Evolutionary conservation across 2,113 vertebrate species (phyloP), one percentile per base, ranked within the genome.

Genomic region (Melanostigma gelatinosum): DNA sequence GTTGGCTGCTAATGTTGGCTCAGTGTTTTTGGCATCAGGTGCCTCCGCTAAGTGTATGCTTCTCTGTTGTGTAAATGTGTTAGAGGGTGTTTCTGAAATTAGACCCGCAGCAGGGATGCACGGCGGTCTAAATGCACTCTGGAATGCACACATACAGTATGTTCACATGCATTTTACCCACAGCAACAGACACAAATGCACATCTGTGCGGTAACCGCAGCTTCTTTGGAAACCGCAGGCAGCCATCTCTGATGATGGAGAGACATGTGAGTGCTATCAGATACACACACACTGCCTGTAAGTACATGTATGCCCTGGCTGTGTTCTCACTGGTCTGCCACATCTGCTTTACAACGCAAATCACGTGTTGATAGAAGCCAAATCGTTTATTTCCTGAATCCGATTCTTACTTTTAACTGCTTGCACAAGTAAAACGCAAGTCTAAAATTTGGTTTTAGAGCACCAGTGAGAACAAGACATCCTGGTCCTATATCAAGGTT

Each of bases 21-120:
- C 79, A 48, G 75, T 85, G 85, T 88, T 88, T 83, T 76, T 81
- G 85, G 75, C 90, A 77, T 93, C 89, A 84, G 86, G 86, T 92
- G 91, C 77, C 83, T 8, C 32, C 16, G 69, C 69, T 85, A 86
- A 89, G 84, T 82, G 79, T 85, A 13, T 10, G 42, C 61, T 75
- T 65, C 40, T 68, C 69, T 27, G 18, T 68, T 46, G 73, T 76
- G 57, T 79, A 84, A 90, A 89, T 75, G 76, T 75, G 78, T 88
- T 87, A 69, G 77, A n/a, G 48, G 48, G 55, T 80, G 87, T 77
- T 79, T 87, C 66, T 77, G 87, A 88, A 93, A 91, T 77, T 61
- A 75, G 82, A 91, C 20, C 89, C 83, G 70, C 82, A 71, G 27
- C 67, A 18, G 73, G 54, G 69, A 73, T 72, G 66, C 82, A 52